A percentile compares a stretch with the other conserved stretches of the same genome.
phyloP scores from a whole-genome alignment of 1,140 invertebrate species.

The Helicorthomorpha holstii region DNA sequence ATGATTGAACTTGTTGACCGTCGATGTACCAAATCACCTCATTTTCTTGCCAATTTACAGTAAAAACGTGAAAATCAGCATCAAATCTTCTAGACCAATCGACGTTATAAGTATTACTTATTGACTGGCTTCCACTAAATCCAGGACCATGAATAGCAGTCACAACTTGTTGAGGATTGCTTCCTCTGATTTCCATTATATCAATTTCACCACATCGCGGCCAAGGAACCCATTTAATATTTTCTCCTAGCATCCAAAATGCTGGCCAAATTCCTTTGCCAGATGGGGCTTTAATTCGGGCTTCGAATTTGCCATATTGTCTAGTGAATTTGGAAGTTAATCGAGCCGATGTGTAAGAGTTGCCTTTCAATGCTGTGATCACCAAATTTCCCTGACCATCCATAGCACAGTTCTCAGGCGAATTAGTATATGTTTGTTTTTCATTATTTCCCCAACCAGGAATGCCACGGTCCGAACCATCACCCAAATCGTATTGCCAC shows the following conservation, averaged over 20 bases:
- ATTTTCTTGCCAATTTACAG: constrained; percentile 15
- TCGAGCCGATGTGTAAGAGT: background rate
- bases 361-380: background rate
- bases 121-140: background rate
- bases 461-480: background rate
- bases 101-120: background rate
- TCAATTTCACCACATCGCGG: constrained; percentile 11
- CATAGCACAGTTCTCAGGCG: background rate
- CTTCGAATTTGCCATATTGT: constrained; percentile 7
- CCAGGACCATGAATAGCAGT: constrained; percentile 4
- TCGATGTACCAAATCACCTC: background rate
- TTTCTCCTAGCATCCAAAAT: constrained; percentile 8
- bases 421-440: background rate
- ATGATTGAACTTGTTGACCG: background rate
- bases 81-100: constrained; percentile 1
- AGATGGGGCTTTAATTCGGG: constrained; percentile 5
- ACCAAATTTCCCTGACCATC: background rate
- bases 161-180: background rate
- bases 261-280: constrained; percentile 11
- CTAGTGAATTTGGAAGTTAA: background rate
- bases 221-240: constrained; percentile 7
- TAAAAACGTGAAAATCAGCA: constrained; percentile 17
- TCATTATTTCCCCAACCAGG: background rate
- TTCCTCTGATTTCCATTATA: constrained; percentile 9
- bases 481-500: background rate